These are phyloP conservation scores for Eospalax fontanierii DNA, from an alignment of 2,797 vertebrate genomes.

Conservation along the genomic window DNA sequence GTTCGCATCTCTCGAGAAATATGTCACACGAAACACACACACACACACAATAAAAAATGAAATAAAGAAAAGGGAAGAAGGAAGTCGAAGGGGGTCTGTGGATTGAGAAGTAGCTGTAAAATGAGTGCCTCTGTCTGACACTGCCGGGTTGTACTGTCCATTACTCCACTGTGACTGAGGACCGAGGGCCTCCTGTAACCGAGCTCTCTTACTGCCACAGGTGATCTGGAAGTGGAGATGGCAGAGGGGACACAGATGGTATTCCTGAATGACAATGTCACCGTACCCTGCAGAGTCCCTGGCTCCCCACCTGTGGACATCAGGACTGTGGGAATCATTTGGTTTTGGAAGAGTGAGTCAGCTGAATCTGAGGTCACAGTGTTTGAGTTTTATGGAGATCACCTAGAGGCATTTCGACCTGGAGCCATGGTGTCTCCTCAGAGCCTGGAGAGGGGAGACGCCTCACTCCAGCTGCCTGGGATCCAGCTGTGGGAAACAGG, in stretches of 20 bases:
- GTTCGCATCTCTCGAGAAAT: too few relatives aligned
- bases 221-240: slow-evolving; percentile 7
- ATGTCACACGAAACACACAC: too few relatives aligned
- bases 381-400: background rate
- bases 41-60: too few relatives aligned
- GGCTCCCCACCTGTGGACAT: background rate
- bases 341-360: background rate
- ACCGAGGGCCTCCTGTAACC: background rate
- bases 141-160: too few relatives aligned
- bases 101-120: too few relatives aligned
- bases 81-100: too few relatives aligned
- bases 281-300: background rate
- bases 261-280: background rate
- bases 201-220: slow-evolving; percentile 48
- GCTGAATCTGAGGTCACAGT: background rate
- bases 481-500: background rate
- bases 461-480: slow-evolving; percentile 43
- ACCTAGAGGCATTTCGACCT: accelerated
- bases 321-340: background rate
- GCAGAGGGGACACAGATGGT: background rate
- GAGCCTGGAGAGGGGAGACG: background rate
- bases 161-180: background rate
- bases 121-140: too few relatives aligned
- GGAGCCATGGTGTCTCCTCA: background rate
- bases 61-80: too few relatives aligned